Conservation (phyloP, 1,140 invertebrate species). For the Holcopasites calliopsidis region DNA sequence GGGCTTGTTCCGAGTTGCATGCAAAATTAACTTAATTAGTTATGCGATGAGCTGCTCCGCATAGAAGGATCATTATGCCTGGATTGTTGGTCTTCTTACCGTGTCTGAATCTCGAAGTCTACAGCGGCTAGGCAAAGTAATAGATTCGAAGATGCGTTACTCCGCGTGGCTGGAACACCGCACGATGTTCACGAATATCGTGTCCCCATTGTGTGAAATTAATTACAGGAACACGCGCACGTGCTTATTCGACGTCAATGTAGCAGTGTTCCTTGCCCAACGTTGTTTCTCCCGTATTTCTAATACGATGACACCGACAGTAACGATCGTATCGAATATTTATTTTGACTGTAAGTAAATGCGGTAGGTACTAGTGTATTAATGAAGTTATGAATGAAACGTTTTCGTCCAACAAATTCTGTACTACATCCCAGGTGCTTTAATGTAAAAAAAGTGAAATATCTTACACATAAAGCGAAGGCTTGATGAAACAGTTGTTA, state of each 20-base stretch:
- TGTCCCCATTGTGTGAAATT: conserved; percentile 11
- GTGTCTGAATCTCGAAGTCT: background rate
- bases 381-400: too few relatives aligned
- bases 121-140: conserved; percentile 27
- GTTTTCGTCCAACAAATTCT: too few relatives aligned
- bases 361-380: too few relatives aligned
- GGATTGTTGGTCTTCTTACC: conserved; percentile 38
- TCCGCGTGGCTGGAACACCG: background rate
- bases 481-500: too few relatives aligned
- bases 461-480: too few relatives aligned
- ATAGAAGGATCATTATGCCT: background rate
- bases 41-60: conserved; percentile 36
- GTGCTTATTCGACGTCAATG: background rate
- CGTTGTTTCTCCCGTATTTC: too few relatives aligned
- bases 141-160: background rate
- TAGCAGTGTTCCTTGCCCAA: background rate
- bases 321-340: too few relatives aligned
- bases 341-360: too few relatives aligned
- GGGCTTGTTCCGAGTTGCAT: background rate
- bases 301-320: too few relatives aligned
- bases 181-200: background rate
- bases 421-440: too few relatives aligned
- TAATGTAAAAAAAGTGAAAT: too few relatives aligned
- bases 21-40: conserved; percentile 56
- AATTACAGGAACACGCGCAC: background rate